Evolutionary conservation across 1,140 invertebrate genomes (phyloP).

Genomic region (Drosophila paulistorum): DNA sequence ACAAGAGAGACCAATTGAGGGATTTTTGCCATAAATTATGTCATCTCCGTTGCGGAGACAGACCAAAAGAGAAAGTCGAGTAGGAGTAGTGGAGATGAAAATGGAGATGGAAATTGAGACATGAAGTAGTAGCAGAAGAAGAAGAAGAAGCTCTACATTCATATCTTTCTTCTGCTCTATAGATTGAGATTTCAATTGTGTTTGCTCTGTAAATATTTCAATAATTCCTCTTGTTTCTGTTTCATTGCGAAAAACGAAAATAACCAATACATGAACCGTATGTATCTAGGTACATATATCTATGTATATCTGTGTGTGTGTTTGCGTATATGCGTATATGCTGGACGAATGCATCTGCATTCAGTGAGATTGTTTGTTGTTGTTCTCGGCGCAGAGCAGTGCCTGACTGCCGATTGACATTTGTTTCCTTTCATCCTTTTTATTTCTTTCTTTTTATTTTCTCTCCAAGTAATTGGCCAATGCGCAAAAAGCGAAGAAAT

Average conservation of each 20-base stretch:
- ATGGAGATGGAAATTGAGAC: constrained; percentile 3
- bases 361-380: constrained; percentile 13
- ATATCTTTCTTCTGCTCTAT: neutral
- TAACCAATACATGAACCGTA: constrained; percentile 14
- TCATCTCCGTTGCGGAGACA: constrained; percentile 36
- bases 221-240: constrained; percentile 41
- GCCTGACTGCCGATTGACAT: constrained; percentile 42
- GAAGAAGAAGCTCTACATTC: neutral
- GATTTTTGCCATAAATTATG: constrained; percentile 59
- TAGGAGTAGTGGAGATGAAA: neutral
- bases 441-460: neutral
- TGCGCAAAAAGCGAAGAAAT: constrained; percentile 23
- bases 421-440: constrained; percentile 31
- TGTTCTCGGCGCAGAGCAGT: constrained; percentile 7
- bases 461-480: constrained; percentile 52
- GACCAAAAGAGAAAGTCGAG: neutral
- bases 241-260: constrained; percentile 55
- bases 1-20: constrained; percentile 5
- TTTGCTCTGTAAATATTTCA: constrained; percentile 61
- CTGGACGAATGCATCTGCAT: constrained; percentile 23
- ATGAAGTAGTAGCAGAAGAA: neutral
- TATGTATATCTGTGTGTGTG: constrained; percentile 6
- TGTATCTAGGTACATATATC: neutral
- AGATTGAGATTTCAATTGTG: constrained; percentile 45
- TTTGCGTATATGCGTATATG: neutral